Conservation (phyloP, 2,888 invertebrate species). For the Sarcophaga rosellei region DNA sequence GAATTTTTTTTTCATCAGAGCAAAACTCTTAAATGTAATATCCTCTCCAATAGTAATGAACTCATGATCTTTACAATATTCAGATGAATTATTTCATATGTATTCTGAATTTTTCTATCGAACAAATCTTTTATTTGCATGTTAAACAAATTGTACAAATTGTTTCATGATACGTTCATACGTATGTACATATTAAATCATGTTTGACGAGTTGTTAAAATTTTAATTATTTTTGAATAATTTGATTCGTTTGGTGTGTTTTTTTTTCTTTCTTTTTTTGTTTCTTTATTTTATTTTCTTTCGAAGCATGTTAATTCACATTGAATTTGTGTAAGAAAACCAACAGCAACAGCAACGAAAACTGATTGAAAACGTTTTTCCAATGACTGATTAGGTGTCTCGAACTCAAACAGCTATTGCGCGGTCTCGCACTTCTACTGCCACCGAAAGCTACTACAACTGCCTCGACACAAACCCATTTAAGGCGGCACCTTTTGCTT, state of each 20-base stretch:
- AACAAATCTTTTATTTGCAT: background rate
- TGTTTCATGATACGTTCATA: background rate
- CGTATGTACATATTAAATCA: background rate
- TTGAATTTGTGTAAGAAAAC: constrained; percentile 21
- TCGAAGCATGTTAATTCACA: constrained; percentile 43
- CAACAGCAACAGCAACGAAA: background rate
- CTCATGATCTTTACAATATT: too few relatives aligned
- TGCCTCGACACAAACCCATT: constrained; percentile 13
- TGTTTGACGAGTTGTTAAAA: background rate
- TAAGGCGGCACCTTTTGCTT: constrained; percentile 62
- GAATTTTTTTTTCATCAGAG: too few relatives aligned
- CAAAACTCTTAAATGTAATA: too few relatives aligned
- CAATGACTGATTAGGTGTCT: constrained; percentile 57
- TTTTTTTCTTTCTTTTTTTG: too few relatives aligned
- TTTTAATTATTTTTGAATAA: constrained; percentile 38
- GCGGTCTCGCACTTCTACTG: constrained; percentile 18
- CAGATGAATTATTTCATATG: too few relatives aligned
- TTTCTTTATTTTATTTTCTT: background rate
- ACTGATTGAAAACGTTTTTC: constrained; percentile 23
- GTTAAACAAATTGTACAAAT: background rate
- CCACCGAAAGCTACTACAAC: background rate
- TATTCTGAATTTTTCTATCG: too few relatives aligned
- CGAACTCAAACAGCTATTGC: constrained; percentile 26
- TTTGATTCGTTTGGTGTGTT: background rate
- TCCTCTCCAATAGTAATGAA: too few relatives aligned